Conservation (phyloP, 1,140 invertebrate species). For the Anoplophora glabripennis region DNA sequence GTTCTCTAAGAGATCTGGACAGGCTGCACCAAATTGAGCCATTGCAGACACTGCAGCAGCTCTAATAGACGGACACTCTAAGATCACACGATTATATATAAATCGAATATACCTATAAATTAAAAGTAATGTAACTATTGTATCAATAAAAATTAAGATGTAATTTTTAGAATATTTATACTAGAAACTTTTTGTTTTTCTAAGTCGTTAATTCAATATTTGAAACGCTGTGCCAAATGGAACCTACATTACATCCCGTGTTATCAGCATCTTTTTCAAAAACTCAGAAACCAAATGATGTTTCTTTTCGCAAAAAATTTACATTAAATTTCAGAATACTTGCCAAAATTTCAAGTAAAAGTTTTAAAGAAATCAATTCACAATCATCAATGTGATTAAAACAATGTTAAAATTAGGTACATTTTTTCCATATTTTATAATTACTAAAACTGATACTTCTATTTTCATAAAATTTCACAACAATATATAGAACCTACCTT, state of each 20-base stretch:
- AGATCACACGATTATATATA: constrained; percentile 97
- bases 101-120: constrained; percentile 86
- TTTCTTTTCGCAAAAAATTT: no score
- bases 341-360: no score
- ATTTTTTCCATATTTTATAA: no score
- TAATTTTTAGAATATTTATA: neutral
- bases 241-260: no score
- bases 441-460: neutral
- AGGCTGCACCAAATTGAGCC: constrained; percentile 95
- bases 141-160: neutral
- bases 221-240: neutral
- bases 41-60: constrained; percentile 96
- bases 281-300: no score
- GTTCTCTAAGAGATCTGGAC: constrained; percentile 86
- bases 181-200: neutral
- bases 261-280: no score
- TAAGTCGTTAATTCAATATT: neutral
- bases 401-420: no score
- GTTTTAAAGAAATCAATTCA: no score
- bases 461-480: constrained; percentile 3
- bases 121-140: neutral
- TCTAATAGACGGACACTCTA: constrained; percentile 92
- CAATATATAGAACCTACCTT: constrained; percentile 53
- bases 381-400: no score
- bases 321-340: no score